phyloP scores from a whole-genome alignment of 2,113 vertebrate species.

The Percina caprodes region DNA sequence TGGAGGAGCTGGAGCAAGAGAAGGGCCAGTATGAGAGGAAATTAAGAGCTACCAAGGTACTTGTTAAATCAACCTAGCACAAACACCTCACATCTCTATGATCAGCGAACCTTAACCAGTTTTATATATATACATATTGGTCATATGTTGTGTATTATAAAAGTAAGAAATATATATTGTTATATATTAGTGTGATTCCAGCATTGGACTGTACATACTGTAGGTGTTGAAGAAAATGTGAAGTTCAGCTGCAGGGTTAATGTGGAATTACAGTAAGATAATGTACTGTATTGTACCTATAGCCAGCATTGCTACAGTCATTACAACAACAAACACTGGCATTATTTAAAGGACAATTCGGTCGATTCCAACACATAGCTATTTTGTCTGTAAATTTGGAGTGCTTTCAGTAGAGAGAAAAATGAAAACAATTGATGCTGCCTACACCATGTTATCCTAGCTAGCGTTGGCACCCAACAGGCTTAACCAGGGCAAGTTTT shows the following conservation, averaged over 20 bases:
- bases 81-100: background rate
- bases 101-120: background rate
- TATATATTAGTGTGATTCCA: background rate
- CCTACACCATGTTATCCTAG: too few relatives aligned
- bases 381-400: too few relatives aligned
- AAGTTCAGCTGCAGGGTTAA: background rate
- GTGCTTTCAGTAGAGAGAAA: too few relatives aligned
- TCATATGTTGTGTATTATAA: background rate
- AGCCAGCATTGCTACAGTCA: background rate
- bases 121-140: background rate
- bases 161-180: background rate
- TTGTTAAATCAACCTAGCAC: background rate
- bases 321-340: background rate
- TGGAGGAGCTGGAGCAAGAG: conserved; percentile 94
- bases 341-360: too few relatives aligned
- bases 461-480: too few relatives aligned
- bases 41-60: conserved; percentile 95
- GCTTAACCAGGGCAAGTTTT: too few relatives aligned
- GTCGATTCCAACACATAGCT: too few relatives aligned
- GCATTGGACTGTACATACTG: too few relatives aligned
- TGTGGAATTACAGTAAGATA: background rate
- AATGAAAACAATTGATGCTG: too few relatives aligned
- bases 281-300: background rate
- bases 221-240: background rate
- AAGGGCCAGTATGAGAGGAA: conserved; percentile 93